These are phyloP conservation scores for Aricia agestis DNA, from an alignment of 1,140 invertebrate genomes.

Conservation along the genomic window DNA sequence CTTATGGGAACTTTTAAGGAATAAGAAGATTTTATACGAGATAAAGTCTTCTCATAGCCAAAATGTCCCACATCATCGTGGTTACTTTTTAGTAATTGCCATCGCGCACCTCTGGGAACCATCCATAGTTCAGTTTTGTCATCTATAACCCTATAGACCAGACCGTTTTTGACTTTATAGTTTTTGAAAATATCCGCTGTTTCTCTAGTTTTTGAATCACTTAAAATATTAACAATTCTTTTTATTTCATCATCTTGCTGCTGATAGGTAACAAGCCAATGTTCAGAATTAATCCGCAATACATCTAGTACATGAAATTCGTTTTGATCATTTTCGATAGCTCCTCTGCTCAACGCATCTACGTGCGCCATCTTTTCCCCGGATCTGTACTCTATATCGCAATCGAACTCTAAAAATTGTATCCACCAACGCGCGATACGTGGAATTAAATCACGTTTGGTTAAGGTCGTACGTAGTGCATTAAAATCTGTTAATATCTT, in stretches of 20 bases:
- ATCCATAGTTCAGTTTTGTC: conserved; percentile 20
- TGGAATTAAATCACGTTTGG: conserved; percentile 25
- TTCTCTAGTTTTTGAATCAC: conserved; percentile 20
- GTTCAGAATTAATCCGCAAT: background rate
- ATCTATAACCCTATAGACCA: conserved; percentile 16
- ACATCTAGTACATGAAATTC: conserved; percentile 10
- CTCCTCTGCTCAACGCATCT: conserved; percentile 19
- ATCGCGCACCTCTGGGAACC: background rate
- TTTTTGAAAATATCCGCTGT: conserved; percentile 21
- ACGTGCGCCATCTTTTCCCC: conserved; percentile 19
- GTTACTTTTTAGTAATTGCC: conserved; percentile 17
- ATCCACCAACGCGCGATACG: conserved; percentile 27
- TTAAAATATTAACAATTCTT: conserved; percentile 18
- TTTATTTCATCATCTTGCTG: conserved; percentile 20
- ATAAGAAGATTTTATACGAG: conserved; percentile 13
- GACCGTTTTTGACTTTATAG: conserved; percentile 17
- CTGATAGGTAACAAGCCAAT: conserved; percentile 23
- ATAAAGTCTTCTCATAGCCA: conserved; percentile 15
- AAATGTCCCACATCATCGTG: conserved; percentile 25
- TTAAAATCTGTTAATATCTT: conserved; percentile 29
- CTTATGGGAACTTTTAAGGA: conserved; percentile 19
- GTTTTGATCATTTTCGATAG: background rate
- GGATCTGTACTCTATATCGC: conserved; percentile 20
- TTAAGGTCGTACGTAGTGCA: conserved; percentile 21
- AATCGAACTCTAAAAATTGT: conserved; percentile 18